Conservation (phyloP, 1,140 invertebrate species). For the Piezodorus guildinii region DNA sequence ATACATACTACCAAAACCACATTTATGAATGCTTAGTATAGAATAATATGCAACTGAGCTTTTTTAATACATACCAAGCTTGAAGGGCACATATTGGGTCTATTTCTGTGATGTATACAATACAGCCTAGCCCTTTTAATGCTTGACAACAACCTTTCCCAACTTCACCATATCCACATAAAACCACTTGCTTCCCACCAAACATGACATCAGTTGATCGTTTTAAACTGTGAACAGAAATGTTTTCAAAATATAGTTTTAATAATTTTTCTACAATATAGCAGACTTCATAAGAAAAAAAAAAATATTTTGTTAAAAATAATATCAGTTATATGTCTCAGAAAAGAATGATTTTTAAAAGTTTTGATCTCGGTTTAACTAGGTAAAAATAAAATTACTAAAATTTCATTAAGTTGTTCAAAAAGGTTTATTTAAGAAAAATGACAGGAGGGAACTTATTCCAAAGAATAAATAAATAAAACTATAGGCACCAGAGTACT, state of each 20-base stretch:
- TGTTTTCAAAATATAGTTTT: slow-evolving; percentile 25
- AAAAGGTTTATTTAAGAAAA: no score
- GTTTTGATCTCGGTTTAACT: no score
- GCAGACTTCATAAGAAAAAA: no score
- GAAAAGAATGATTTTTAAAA: no score
- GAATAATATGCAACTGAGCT: no score
- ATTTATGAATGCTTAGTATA: no score
- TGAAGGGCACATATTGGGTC: slow-evolving; percentile 97
- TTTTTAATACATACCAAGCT: slow-evolving; percentile 56
- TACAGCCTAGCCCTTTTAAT: slow-evolving; percentile 85
- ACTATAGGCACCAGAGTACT: no score
- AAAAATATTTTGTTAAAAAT: no score
- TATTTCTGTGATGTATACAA: slow-evolving; percentile 93
- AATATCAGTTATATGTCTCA: no score
- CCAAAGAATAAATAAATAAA: neutral
- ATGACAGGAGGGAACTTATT: neutral
- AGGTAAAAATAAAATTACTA: no score
- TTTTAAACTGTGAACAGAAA: slow-evolving; percentile 58
- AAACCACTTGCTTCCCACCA: slow-evolving; percentile 90
- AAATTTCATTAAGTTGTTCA: no score
- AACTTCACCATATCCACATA: slow-evolving; percentile 96
- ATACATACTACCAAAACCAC: no score
- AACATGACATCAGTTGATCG: slow-evolving; percentile 96
- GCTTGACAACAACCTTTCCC: slow-evolving; percentile 95
- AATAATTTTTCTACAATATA: neutral